Evolutionary conservation across 2,888 invertebrate species (phyloP), one percentile per base, ranked within the genome.

Genomic region (Apeira syringaria): DNA sequence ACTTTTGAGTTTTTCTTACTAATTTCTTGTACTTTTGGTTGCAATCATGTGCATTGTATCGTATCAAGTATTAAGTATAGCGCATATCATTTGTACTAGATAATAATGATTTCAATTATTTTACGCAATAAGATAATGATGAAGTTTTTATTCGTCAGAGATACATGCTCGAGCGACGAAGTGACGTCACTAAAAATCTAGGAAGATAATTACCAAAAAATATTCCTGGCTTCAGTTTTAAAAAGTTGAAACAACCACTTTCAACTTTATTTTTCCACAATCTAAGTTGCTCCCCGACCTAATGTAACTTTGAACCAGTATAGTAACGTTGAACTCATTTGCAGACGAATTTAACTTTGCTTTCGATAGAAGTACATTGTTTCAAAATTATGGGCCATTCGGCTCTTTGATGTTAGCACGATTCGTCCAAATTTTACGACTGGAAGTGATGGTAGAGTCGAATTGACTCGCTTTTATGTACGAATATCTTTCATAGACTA

Each of bases 301-400:
- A 10, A 31, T 28, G 30, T 9, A 46, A 48, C 45, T 46, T 46
- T 8, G 37, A 40, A 27, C 3, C 11, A 7, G n/a, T 27, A 12
- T 10, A 35, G 11, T 36, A 13, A 18, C 27, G 13, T 12, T 6
- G 17, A 41, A 45, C 43, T 46, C 32, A 29, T 46, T 42, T 55
- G 38, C 51, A 47, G 55, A 59, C 61, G 58, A 64, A 71, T 67
- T 64, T 57, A 66, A 73, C 64, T 70, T 63, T 37, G 56, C 49
- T 58, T 61, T 65, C 41, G 59, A 72, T 72, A 69, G 67, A 67
- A 70, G 61, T 62, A 71, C 56, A 67, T 72, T 69, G 61, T 63
- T 59, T 52, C 38, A 56, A 53, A 68, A 63, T 53, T 54, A 58
- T 49, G 54, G 47, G 38, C 56, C 34, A 46, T 59, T 67, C 52